Percentiles rank a stretch among this genome's conserved stretches.
Conservation (phyloP, 2,797 vertebrate species). For the Lagorchestes hirsutus region DNA sequence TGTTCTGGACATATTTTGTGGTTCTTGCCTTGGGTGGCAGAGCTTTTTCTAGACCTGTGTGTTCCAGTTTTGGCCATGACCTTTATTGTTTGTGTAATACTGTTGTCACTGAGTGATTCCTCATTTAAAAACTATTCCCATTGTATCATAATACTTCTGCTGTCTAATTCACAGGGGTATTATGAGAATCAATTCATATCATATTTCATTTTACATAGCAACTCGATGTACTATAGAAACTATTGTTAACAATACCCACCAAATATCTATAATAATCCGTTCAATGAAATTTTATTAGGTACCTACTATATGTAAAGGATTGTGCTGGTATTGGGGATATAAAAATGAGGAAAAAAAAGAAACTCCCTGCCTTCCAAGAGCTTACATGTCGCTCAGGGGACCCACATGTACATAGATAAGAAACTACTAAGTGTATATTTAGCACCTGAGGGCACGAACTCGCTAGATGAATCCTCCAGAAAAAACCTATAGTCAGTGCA, state of each 20-base stretch:
- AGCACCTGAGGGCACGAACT: background rate
- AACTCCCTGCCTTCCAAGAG: background rate
- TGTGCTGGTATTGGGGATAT: background rate
- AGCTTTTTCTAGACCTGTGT: background rate
- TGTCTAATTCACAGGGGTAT: background rate
- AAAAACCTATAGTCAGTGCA: background rate
- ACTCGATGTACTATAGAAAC: background rate
- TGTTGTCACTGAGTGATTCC: background rate
- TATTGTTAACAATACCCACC: background rate
- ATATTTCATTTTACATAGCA: background rate
- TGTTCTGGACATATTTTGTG: background rate
- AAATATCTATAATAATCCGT: background rate
- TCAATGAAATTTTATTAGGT: background rate
- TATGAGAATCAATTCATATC: background rate
- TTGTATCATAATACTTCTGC: background rate
- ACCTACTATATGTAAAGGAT: background rate
- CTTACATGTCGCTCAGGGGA: background rate
- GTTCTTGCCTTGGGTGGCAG: background rate
- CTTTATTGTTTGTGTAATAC: background rate
- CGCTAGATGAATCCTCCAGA: background rate
- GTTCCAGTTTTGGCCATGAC: background rate
- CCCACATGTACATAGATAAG: background rate
- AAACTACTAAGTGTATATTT: background rate
- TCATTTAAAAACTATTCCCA: background rate
- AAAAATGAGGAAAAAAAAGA: background rate